Conservation (phyloP, 1,140 invertebrate genomes). For the Adelges cooleyi region DNA sequence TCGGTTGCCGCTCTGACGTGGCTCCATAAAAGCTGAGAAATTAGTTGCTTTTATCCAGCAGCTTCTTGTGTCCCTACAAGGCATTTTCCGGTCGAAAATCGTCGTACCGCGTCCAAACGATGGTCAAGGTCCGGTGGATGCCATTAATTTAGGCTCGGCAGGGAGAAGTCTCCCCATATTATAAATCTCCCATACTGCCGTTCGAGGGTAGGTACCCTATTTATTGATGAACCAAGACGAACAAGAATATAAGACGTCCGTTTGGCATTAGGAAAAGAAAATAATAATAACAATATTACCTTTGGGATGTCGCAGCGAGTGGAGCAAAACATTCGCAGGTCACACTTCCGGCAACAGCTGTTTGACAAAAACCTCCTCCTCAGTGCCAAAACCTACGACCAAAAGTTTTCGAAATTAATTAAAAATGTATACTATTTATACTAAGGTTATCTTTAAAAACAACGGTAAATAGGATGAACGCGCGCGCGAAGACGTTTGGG, state of each 20-base stretch:
- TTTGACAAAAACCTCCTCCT: not conserved
- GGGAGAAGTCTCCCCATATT: not conserved
- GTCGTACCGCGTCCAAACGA: conserved; percentile 6
- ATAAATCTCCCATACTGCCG: too few relatives aligned
- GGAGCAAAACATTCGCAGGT: not conserved
- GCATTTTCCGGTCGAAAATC: conserved; percentile 3
- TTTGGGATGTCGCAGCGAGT: not conserved
- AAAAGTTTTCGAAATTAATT: not conserved
- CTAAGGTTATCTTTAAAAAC: too few relatives aligned
- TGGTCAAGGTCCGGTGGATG: conserved; percentile 4
- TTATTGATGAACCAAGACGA: too few relatives aligned
- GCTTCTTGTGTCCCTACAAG: too few relatives aligned
- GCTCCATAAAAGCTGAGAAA: not conserved
- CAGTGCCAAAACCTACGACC: not conserved
- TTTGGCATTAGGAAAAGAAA: too few relatives aligned
- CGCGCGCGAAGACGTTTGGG: too few relatives aligned
- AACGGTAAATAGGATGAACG: not conserved
- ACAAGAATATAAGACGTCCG: too few relatives aligned
- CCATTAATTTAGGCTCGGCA: conserved; percentile 20
- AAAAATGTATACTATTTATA: not conserved
- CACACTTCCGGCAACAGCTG: not conserved
- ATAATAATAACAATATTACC: too few relatives aligned
- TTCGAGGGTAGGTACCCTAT: too few relatives aligned
- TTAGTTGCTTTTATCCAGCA: conserved; percentile 1
- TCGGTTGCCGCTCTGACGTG: too few relatives aligned